Conservation (phyloP, 2,797 vertebrate genomes). For the Falco novaeseelandiae region DNA sequence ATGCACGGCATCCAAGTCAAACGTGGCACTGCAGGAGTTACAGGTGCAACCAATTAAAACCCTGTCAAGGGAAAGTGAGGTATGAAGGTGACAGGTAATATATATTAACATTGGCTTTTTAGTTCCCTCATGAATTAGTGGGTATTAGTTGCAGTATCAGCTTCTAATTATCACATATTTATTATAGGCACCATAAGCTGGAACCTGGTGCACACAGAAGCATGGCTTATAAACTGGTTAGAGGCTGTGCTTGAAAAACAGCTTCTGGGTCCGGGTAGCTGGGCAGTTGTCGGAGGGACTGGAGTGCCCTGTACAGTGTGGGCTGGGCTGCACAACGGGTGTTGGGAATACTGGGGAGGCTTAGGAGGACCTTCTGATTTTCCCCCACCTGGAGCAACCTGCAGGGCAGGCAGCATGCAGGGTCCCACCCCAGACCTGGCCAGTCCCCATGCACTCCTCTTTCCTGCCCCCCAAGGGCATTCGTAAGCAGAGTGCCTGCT, state of each 20-base stretch:
- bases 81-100: background rate
- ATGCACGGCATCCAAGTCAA: background rate
- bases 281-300: rapidly evolving
- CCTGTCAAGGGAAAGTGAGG: background rate
- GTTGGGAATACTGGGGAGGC: background rate
- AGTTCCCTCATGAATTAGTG: constrained; percentile 34
- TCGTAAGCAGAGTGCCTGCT: background rate
- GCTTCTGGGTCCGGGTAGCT: background rate
- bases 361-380: background rate
- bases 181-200: background rate
- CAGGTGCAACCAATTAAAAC: constrained; percentile 20
- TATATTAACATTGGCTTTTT: background rate
- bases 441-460: rapidly evolving
- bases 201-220: background rate
- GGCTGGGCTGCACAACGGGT: background rate
- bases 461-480: background rate
- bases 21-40: background rate
- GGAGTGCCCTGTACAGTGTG: rapidly evolving
- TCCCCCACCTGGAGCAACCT: background rate
- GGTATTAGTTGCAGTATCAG: background rate
- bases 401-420: background rate
- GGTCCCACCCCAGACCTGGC: background rate
- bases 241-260: background rate
- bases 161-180: constrained; percentile 30
- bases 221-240: background rate